Percentiles rank a stretch among this genome's conserved stretches.
phyloP scores from a whole-genome alignment of 2,113 vertebrate species.

The Hymenochirus boettgeri region DNA sequence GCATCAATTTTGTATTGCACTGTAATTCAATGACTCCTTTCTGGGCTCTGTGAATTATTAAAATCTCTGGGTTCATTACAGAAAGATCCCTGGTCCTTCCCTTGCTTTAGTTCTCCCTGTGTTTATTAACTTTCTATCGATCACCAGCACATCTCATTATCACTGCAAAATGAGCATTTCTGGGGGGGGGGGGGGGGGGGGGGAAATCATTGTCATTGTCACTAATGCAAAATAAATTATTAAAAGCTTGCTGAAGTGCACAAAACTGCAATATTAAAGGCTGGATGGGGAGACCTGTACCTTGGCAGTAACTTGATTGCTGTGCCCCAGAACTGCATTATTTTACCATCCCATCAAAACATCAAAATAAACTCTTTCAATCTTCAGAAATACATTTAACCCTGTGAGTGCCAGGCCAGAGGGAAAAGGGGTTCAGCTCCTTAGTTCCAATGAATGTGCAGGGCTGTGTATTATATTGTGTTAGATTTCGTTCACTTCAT shows the following conservation, averaged over 20 bases:
- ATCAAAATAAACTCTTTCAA: no score
- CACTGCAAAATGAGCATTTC: constrained; percentile 54
- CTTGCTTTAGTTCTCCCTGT: constrained; percentile 48
- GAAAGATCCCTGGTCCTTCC: constrained; percentile 61
- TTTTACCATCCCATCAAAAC: background rate
- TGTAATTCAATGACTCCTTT: constrained; percentile 63
- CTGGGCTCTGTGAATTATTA: constrained; percentile 62
- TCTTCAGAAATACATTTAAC: no score
- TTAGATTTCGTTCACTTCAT: no score
- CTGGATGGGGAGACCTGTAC: constrained; percentile 30
- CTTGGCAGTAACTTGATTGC: background rate
- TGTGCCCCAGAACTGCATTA: background rate
- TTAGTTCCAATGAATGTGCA: no score
- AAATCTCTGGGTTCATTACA: constrained; percentile 60
- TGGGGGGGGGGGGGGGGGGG: no score
- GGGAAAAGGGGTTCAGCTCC: no score
- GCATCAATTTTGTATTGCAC: constrained; percentile 59
- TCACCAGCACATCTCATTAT: constrained; percentile 59
- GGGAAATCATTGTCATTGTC: constrained; percentile 58
- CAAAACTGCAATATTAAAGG: constrained; percentile 53
- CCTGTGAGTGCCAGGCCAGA: no score
- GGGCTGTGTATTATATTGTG: no score
- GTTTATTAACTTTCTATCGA: constrained; percentile 67
- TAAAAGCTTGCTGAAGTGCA: constrained; percentile 45
- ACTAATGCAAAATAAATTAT: constrained; percentile 59